Evolutionary conservation across 2,797 vertebrate species (phyloP).

Genomic region (Acomys russatus): DNA sequence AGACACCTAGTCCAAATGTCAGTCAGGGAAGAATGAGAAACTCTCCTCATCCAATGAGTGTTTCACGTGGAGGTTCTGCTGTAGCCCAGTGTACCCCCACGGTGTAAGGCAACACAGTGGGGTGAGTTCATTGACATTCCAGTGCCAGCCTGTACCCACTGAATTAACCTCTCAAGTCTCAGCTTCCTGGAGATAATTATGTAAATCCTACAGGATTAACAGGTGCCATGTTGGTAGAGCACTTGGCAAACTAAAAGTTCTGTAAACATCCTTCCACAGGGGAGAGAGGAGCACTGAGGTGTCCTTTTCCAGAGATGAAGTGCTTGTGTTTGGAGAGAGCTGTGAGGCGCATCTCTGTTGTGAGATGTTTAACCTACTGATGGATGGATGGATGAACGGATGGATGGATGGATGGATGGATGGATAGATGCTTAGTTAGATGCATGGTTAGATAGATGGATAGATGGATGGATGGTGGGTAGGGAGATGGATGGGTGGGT

Average conservation of each 20-base stretch:
- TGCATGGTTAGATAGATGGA: neutral
- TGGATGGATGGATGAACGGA: no score
- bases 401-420: fast-evolving
- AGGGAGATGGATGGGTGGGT: neutral
- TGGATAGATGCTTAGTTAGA: neutral
- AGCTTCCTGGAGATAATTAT: conserved; percentile 47
- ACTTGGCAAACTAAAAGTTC: neutral
- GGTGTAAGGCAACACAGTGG: neutral
- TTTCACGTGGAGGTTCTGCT: neutral
- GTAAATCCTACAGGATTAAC: neutral
- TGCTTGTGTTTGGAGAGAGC: neutral
- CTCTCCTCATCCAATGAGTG: neutral
- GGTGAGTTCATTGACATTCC: neutral
- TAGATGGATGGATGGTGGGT: neutral
- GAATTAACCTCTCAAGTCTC: neutral
- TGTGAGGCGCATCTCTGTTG: neutral
- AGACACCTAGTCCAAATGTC: neutral
- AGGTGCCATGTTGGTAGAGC: neutral
- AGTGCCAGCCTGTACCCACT: neutral
- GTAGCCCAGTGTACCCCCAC: fast-evolving
- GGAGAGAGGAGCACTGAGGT: neutral
- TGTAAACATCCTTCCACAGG: neutral
- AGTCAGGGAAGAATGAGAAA: neutral
- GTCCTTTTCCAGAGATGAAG: neutral
- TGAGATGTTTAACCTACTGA: neutral